A percentile compares a stretch with the other conserved stretches of the same genome.
phyloP scores from a whole-genome alignment of 2,888 invertebrate species.

The Horisme vitalbata region DNA sequence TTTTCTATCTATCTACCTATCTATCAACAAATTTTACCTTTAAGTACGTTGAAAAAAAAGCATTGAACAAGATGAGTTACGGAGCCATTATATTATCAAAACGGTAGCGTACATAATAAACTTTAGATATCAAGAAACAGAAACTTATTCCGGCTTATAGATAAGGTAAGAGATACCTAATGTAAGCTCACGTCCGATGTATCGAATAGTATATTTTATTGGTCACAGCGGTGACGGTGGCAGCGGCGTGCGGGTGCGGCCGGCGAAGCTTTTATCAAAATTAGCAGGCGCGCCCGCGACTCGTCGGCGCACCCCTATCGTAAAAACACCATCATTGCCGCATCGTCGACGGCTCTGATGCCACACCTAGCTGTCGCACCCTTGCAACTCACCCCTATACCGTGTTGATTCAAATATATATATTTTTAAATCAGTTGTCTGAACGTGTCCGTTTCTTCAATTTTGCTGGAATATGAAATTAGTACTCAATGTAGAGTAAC shows the following conservation, averaged over 20 bases:
- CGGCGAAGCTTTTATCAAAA: slow-evolving; percentile 81
- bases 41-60: too few relatives aligned
- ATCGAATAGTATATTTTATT: slow-evolving; percentile 52
- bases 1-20: too few relatives aligned
- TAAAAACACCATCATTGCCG: slow-evolving; percentile 76
- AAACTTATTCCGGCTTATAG: not conserved
- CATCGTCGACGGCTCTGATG: slow-evolving; percentile 61
- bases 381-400: slow-evolving; percentile 56
- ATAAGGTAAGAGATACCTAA: slow-evolving; percentile 1
- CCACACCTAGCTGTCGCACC: slow-evolving; percentile 74
- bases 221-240: slow-evolving; percentile 55
- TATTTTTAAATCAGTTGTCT: too few relatives aligned
- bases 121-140: not conserved
- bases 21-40: too few relatives aligned
- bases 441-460: too few relatives aligned
- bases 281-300: slow-evolving; percentile 73
- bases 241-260: slow-evolving; percentile 64
- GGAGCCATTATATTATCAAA: too few relatives aligned
- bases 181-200: slow-evolving; percentile 29
- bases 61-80: too few relatives aligned
- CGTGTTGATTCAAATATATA: slow-evolving; percentile 21
- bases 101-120: too few relatives aligned
- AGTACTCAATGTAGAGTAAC: too few relatives aligned
- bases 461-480: too few relatives aligned
- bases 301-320: slow-evolving; percentile 67